Evolutionary conservation across 2,888 invertebrate species (phyloP), one percentile per base, ranked within the genome.

Genomic region (Matsumyia berberina): DNA sequence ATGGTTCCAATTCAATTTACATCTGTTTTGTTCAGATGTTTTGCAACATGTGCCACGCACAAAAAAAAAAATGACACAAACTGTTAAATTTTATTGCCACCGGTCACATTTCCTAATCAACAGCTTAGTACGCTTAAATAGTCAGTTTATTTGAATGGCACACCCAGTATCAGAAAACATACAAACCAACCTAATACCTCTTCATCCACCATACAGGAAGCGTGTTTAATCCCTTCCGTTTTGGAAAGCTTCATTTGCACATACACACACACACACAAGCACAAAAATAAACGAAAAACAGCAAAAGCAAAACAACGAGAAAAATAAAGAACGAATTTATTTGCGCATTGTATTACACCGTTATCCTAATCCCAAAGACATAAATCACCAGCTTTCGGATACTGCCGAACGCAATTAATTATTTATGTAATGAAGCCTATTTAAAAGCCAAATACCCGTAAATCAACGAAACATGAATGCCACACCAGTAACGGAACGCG

Each of bases 391-490:
- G 42, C 70, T 77, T 51, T 53, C 51, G 35, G 46, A 70, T 51
- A 66, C 58, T 66, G 5, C 51, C 37, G 29, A 70, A 76, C 42
- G 64, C 77, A 58, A 82, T 77, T 66, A 77, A 76, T 66, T 70
- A 70, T 81, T 53, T 69, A 69, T 80, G 49, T 53, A 77, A 70
- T 72, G 81, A 53, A 66, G 81, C 70, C 64, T 70, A 60, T 46
- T 39, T 58, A 66, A 70, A 76, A 57, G 15, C 49, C 62, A 39
- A 70, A 72, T 17, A 70, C 12, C 15, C 51, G 58, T 82, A 82
- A 82, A 77, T 82, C 70, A 76, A 46, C 15, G 53, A 31, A 31
- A 33, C 53, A 53, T 33, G 15, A 53, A 53, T 8, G n/a, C n/a
- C 51, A n/a, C 12, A 12, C 51, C 29, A 12, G 12, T 2, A 29